phyloP scores from a whole-genome alignment of 1,140 invertebrate genomes.

The Hydropsyche tenuis region DNA sequence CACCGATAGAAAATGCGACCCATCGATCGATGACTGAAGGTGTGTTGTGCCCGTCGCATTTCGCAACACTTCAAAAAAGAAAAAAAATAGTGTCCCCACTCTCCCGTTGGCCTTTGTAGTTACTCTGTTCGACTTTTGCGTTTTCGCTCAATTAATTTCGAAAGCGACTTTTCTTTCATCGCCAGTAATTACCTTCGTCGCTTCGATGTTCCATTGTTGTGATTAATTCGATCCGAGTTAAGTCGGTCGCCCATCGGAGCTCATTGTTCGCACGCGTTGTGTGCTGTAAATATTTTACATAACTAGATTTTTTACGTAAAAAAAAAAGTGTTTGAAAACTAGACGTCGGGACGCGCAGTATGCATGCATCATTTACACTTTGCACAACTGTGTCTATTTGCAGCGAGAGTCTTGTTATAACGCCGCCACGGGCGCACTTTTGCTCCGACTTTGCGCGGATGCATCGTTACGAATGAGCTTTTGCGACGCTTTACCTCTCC shows the following conservation, averaged over 20 bases:
- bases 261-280: neutral
- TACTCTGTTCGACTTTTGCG: conserved; percentile 15
- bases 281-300: no score
- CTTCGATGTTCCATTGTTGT: neutral
- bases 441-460: neutral
- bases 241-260: neutral
- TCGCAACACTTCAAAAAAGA: no score
- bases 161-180: conserved; percentile 29
- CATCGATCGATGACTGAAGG: no score
- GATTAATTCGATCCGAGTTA: conserved; percentile 7
- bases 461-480: conserved; percentile 10
- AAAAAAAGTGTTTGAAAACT: no score
- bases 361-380: conserved; percentile 13
- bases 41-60: no score
- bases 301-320: no score
- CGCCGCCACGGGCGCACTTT: conserved; percentile 19
- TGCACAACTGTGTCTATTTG: conserved; percentile 26
- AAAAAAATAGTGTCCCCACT: no score
- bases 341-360: neutral
- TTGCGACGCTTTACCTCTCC: neutral
- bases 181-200: neutral
- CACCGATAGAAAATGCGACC: no score
- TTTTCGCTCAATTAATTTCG: conserved; percentile 40
- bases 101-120: neutral
- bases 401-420: conserved; percentile 35